A percentile compares a stretch with the other conserved stretches of the same genome.
These are phyloP conservation scores for Athrips mouffetella DNA, from an alignment of 2,888 invertebrate species.

Conservation along the genomic window DNA sequence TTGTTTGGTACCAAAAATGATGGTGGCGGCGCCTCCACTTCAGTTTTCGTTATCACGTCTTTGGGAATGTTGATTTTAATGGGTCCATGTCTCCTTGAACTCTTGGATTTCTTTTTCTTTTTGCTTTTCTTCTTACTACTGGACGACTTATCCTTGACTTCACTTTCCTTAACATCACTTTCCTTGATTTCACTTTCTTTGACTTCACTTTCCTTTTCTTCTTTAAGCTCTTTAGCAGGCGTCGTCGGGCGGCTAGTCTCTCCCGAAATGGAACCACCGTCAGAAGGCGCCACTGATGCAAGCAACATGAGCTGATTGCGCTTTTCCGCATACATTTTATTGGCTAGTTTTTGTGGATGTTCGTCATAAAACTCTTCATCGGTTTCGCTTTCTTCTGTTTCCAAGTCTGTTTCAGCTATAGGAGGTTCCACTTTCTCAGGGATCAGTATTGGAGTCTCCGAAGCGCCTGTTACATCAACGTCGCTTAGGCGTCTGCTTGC, in stretches of 20 bases:
- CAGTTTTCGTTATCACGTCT: constrained; percentile 57
- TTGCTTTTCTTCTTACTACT: constrained; percentile 84
- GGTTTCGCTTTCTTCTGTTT: constrained; percentile 90
- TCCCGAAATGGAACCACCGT: constrained; percentile 76
- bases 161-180: constrained; percentile 44
- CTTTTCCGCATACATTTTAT: constrained; percentile 85
- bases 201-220: constrained; percentile 67
- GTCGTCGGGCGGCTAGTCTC: constrained; percentile 82
- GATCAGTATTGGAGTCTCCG: constrained; percentile 65
- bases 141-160: constrained; percentile 70
- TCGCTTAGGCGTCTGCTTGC: constrained; percentile 60
- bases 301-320: constrained; percentile 82
- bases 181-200: too few species aligned
- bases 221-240: constrained; percentile 75
- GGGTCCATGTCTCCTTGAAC: constrained; percentile 68
- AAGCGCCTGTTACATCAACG: constrained; percentile 73
- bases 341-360: constrained; percentile 86
- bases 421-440: constrained; percentile 78
- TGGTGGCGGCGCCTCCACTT: constrained; percentile 37
- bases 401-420: constrained; percentile 89
- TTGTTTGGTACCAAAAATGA: constrained; percentile 56
- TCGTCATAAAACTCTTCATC: constrained; percentile 94
- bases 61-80: constrained; percentile 81
- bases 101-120: constrained; percentile 77
- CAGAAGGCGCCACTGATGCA: constrained; percentile 80